Evolutionary conservation across 2,888 invertebrate genomes (phyloP), one percentile per base, ranked within the genome.

Genomic region (Pollenia amentaria): DNA sequence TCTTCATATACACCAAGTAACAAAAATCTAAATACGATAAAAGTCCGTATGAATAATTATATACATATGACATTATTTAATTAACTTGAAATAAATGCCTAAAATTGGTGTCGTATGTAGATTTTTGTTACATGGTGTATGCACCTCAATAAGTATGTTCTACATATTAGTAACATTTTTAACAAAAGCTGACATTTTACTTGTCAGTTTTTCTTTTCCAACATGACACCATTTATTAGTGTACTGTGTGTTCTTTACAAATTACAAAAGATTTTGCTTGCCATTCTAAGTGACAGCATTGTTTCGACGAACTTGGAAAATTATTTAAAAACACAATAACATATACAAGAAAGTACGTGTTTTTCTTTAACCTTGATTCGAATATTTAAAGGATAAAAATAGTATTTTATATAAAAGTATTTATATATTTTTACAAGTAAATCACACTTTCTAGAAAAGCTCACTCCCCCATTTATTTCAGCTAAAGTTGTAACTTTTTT

Each of bases 131-230:
- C 29, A 29, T 3, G 29, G 29, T 29, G 14, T 21, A 6, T 57
- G 8, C 11, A 57, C 57, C 21, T 57, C 12, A 21, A 11, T 21
- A 29, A 12, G 21, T 53, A 57, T 29, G 10, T 1, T 21, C 0
- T 11, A 57, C 6, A 38, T 40, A 40, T 60, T n/a, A n/a, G 40
- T 1, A 40, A 38, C n/a, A 29, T 29, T 18, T 14, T 65, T 21
- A 21, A 65, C 65, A 65, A 65, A 65, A 65, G 65, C 46, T 65
- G 65, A 46, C 65, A 65, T 46, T 46, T 46, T 65, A 18, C 44
- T 42, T 65, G 6, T 44, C 44, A 14, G 11, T 11, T 0, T 12
- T 46, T 16, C 7, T 9, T 2, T 46, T 48, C 46, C 21, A 29
- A 9, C 12, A 44, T 65, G 44, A 42, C 42, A 21, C 60, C 40